Percentiles rank a stretch among this genome's conserved stretches.
phyloP scores from a whole-genome alignment of 92 coral and sea anemone species.

The Micromussa lordhowensis region DNA sequence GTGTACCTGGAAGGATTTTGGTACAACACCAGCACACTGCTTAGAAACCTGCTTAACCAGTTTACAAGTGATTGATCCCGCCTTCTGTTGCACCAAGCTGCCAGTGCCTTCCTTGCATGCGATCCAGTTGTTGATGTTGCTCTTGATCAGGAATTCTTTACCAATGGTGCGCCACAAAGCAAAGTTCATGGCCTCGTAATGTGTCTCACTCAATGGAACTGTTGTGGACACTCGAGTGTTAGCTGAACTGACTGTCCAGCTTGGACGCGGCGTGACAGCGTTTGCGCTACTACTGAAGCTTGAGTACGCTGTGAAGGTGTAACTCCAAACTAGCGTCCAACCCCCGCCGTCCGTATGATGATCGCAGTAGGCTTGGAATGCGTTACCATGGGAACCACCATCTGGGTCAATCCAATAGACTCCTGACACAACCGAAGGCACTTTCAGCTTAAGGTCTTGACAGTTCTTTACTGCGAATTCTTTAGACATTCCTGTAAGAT shows the following conservation, averaged over 20 bases:
- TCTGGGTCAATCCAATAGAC: constrained; percentile 15
- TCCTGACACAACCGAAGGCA: not conserved
- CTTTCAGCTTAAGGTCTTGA: constrained; percentile 8
- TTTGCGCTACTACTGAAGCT: constrained; percentile 6
- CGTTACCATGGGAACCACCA: constrained; percentile 12
- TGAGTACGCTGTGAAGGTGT: constrained; percentile 29
- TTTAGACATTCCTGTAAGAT: not conserved
- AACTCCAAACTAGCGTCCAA: constrained; percentile 53
- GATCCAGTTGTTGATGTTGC: constrained; percentile 55
- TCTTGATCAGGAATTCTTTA: constrained; percentile 33
- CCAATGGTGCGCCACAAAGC: constrained; percentile 38
- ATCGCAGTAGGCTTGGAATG: constrained; percentile 18
- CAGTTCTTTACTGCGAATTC: constrained; percentile 5
- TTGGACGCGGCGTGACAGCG: constrained; percentile 55
- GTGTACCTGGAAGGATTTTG: not conserved
- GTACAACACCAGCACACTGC: constrained; percentile 8
- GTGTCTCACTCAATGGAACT: constrained; percentile 45
- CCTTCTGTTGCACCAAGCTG: constrained; percentile 17
- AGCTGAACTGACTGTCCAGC: constrained; percentile 23
- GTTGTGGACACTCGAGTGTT: constrained; percentile 39
- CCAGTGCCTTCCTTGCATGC: constrained; percentile 40
- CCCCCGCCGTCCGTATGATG: constrained; percentile 20
- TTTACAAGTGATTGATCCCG: constrained; percentile 17
- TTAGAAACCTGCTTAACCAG: constrained; percentile 16
- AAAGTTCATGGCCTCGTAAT: constrained; percentile 47